Conservation (phyloP, 2,888 invertebrate species). For the Drosophila greeni region DNA sequence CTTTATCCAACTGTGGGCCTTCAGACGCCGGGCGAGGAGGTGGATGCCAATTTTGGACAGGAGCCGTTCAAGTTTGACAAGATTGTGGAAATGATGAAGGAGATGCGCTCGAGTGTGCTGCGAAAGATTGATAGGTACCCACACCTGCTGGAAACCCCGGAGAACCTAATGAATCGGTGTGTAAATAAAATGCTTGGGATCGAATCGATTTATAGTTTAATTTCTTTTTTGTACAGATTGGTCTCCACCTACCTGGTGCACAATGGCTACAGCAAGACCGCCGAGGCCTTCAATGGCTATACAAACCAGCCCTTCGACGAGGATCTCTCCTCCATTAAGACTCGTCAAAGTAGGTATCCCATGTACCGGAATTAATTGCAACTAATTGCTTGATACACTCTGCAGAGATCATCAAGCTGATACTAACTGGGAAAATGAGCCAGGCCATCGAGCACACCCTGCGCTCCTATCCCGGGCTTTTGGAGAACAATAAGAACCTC, state of each 20-base stretch:
- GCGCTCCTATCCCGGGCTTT: constrained; percentile 93
- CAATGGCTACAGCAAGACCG: constrained; percentile 97
- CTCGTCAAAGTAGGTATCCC: constrained; percentile 90
- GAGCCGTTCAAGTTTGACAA: constrained; percentile 96
- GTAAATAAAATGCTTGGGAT: accelerated
- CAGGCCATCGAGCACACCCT: constrained; percentile 95
- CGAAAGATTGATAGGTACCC: constrained; percentile 65
- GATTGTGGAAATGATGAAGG: constrained; percentile 97
- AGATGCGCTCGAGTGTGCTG: constrained; percentile 82
- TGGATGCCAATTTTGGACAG: constrained; percentile 99
- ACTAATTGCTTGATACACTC: too few species aligned
- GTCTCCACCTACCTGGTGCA: constrained; percentile 98
- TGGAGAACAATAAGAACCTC: constrained; percentile 93
- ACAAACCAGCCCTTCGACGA: constrained; percentile 94
- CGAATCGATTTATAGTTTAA: too few species aligned
- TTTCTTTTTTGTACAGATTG: constrained; percentile 83
- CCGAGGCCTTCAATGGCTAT: constrained; percentile 95
- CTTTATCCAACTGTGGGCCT: constrained; percentile 98
- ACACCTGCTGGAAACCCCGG: constrained; percentile 80
- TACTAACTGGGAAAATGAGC: constrained; percentile 94
- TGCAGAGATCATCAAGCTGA: constrained; percentile 93
- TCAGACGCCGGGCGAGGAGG: constrained; percentile 98
- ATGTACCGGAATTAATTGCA: neutral
- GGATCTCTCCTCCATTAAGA: constrained; percentile 95
- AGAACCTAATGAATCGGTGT: constrained; percentile 95